These are phyloP conservation scores for Semicossyphus pulcher DNA, from an alignment of 2,113 vertebrate genomes.

Conservation along the genomic window DNA sequence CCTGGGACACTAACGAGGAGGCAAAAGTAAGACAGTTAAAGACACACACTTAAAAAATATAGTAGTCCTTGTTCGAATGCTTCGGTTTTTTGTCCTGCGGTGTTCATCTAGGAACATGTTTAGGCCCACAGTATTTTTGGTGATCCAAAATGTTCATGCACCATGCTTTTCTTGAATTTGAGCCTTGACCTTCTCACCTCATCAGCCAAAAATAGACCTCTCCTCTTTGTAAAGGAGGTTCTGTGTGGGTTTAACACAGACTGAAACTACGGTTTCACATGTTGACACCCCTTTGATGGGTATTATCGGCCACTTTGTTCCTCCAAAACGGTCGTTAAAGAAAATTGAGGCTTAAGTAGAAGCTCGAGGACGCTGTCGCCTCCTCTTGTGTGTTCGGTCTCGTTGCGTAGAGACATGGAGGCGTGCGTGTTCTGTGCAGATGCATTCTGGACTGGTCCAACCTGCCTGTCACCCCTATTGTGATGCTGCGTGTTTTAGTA, in stretches of 20 bases:
- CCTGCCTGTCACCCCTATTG: constrained; percentile 69
- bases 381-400: constrained; percentile 16
- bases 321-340: constrained; percentile 29
- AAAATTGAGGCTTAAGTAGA: constrained; percentile 13
- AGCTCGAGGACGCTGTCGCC: constrained; percentile 24
- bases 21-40: constrained; percentile 89
- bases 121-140: constrained; percentile 15
- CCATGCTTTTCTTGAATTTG: constrained; percentile 13
- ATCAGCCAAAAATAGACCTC: constrained; percentile 18
- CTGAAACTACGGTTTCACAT: constrained; percentile 14
- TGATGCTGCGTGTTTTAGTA: constrained; percentile 45
- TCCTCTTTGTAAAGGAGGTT: neutral
- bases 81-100: neutral
- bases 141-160: neutral
- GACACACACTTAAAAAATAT: neutral
- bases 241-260: neutral
- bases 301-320: constrained; percentile 24
- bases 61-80: neutral
- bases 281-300: neutral
- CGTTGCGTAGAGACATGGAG: constrained; percentile 19
- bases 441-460: constrained; percentile 56
- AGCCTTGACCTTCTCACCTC: constrained; percentile 38
- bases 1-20: constrained; percentile 98
- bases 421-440: constrained; percentile 3
- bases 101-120: constrained; percentile 23